Conservation (phyloP, 30 jellyfish, hydroid and myxozoan genomes). For the Pseudorhiza aurosa region DNA sequence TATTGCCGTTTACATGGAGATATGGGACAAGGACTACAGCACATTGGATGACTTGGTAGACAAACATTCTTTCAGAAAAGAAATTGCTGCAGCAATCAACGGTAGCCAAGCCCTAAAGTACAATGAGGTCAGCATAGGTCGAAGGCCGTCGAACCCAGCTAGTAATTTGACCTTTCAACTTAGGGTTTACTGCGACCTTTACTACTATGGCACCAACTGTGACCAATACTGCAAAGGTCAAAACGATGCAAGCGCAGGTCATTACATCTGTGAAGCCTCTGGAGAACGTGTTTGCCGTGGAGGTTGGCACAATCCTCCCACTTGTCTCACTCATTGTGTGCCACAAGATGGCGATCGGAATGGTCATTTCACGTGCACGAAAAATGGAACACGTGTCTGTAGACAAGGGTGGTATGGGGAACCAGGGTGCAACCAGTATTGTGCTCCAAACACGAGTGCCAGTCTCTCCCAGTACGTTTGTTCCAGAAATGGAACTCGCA, state of each 20-base stretch:
- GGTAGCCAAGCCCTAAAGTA: not conserved
- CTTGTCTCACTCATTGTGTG: conserved; percentile 29
- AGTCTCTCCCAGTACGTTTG: conserved; percentile 12
- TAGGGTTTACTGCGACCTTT: conserved; percentile 3
- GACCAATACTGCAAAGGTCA: conserved; percentile 10
- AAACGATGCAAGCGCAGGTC: conserved; percentile 45
- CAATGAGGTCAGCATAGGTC: not conserved
- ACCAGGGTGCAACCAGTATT: not conserved
- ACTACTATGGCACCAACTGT: conserved; percentile 25
- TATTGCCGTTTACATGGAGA: conserved; percentile 2
- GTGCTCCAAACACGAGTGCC: conserved; percentile 11
- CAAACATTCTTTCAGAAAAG: not conserved
- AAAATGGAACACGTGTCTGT: conserved; percentile 44
- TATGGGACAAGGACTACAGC: not conserved
- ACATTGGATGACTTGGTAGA: not conserved
- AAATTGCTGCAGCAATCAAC: not conserved
- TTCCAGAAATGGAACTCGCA: conserved; percentile 1
- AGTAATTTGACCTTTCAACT: not conserved
- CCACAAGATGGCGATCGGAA: conserved; percentile 36
- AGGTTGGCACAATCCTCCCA: conserved; percentile 38
- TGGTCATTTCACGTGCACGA: conserved; percentile 64
- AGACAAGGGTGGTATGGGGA: conserved; percentile 33
- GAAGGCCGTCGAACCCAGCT: conserved; percentile 11
- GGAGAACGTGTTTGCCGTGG: conserved; percentile 38
- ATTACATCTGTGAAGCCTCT: conserved; percentile 22